Base-by-base conservation (phyloP, 2,888 invertebrate genomes). In the Loripinus fragilis region DNA sequence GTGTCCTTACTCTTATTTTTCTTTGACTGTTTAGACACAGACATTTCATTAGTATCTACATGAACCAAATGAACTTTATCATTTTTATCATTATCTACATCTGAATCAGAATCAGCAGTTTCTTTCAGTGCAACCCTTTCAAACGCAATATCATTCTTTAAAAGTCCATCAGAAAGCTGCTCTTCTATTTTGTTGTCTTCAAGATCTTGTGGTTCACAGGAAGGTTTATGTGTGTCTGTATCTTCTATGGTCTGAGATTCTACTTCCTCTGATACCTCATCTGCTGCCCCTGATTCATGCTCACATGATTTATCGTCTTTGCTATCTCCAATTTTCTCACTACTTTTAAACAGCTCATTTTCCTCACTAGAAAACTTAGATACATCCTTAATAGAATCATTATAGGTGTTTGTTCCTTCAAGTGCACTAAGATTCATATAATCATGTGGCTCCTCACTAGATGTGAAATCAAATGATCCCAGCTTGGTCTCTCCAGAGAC, bases 391-490 rank as follows among this genome's bases (percentile, higher is more conserved):
- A 15, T 45, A 15, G n/a, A 15, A 52, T 52, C 23, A 38, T 38
- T 12, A 38, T 38, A 12, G 5, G 5, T 12, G 5, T 67, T 67
- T 2, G 20, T 41, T 65, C 42, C 15, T 23, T 73, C 74, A 50
- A 77, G 38, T 38, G 71, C 52, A 25, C 25, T 69, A 0, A 81
- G 55, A 72, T 81, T 81, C 12, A 81, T 52, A 70, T 81, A 81
- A 52, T 81, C 81, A 65, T 77, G 81, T 23, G 74, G 77, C 65
- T 74, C 71, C 12, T 74, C 69, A 30, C 69, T 55, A 12, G 50
- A 12, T 35, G 52, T 69, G 15, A 50, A 64, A 33, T 48, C 38
- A 23, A 30, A 28, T 17, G 64, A 15, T 25, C 52, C 52, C 23
- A 25, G 42, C 30, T 42, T 52, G 2, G 30, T 20, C 28, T 41